A percentile compares a stretch with the other conserved stretches of the same genome.
Evolutionary conservation across 2,888 invertebrate genomes (phyloP).

Genomic region (Drosophila neotestacea): DNA sequence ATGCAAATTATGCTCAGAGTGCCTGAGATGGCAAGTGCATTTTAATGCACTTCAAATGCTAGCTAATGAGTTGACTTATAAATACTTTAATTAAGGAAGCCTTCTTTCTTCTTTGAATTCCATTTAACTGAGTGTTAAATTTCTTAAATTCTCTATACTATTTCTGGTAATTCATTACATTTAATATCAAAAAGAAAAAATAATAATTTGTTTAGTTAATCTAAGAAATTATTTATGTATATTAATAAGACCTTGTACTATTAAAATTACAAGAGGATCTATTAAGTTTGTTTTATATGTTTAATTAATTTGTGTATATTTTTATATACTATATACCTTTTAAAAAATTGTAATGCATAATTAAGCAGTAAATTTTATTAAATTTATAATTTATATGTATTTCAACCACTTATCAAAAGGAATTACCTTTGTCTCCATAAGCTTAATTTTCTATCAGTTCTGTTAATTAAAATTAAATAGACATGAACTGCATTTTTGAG

Average conservation of each 20-base stretch:
- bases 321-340: no score
- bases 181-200: neutral
- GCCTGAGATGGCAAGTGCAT: neutral
- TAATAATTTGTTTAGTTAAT: neutral
- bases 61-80: constrained; percentile 41
- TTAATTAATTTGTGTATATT: no score
- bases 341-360: no score
- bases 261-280: no score
- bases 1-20: constrained; percentile 61
- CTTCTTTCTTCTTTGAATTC: neutral
- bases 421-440: no score
- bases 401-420: no score
- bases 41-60: constrained; percentile 6
- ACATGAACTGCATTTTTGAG: neutral
- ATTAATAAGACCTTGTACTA: no score
- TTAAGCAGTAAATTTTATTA: no score
- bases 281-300: no score
- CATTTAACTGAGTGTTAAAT: neutral
- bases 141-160: neutral
- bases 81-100: neutral
- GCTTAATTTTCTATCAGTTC: neutral
- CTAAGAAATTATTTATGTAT: no score
- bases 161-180: neutral
- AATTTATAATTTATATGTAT: no score
- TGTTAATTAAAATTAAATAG: no score